Evolutionary conservation across 2,888 invertebrate genomes (phyloP), one percentile per base, ranked within the genome.

Genomic region (Sceliomorpha sp.): DNA sequence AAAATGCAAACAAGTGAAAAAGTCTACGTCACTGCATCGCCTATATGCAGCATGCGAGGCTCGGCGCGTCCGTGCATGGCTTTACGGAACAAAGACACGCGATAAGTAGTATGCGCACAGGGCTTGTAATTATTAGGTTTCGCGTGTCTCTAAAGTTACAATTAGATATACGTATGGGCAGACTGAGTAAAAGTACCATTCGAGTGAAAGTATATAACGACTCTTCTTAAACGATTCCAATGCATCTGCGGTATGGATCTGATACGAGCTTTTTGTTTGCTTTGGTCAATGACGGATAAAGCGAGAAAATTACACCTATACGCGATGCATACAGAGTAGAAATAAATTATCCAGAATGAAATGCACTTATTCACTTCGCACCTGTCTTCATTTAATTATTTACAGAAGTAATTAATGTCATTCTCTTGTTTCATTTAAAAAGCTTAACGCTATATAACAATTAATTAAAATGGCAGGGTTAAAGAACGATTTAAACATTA

Each of bases 161-260:
- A 69, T 69, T 69, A 69, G 48, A 62, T 10, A 45, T 62, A 13
- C 31, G 47, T 51, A 24, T 53, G 26, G 69, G 44, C 20, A 62
- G 51, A 69, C 51, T 63, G 58, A 37, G 69, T 69, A 69, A 69
- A 69, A 69, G 69, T 63, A 62, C 62, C 47, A 68, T 56, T 51
- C 56, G 31, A 24, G 69, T 58, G 69, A 69, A 69, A 69, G 69
- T n/a, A n/a, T 63, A 47, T 67, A 67, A 68, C 45, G 39, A 56
- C 51, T 44, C 39, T 48, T 68, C 15, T 62, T 10, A 37, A 34
- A 68, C 45, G 39, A 42, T 68, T 68, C 51, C 48, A 56, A 50
- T 62, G 56, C 68, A 56, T 47, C 45, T 44, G 50, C 15, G 31
- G 15, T n/a, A 36, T 24, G 8, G 29, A 69, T 69, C 62, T 51